Evolutionary conservation across 2,888 invertebrate species (phyloP).

Genomic region (Drosophila suboccidentalis): DNA sequence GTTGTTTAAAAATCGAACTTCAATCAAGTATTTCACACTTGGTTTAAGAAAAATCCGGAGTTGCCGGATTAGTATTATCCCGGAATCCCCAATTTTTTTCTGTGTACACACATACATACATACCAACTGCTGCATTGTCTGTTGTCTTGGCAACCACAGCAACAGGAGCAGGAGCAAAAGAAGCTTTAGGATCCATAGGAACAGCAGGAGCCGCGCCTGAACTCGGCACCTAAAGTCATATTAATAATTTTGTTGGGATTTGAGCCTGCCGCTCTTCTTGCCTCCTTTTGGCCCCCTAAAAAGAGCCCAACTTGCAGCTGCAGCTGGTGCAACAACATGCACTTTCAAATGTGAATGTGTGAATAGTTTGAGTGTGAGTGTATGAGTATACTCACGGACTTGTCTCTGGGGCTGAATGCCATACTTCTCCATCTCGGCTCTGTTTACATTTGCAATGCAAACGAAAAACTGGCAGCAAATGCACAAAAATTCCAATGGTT

Average conservation of each 20-base stretch:
- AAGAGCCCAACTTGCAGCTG: slow-evolving; percentile 59
- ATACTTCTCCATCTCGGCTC: slow-evolving; percentile 21
- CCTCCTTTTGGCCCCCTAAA: neutral
- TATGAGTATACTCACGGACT: slow-evolving; percentile 1
- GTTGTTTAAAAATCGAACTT: too few relatives aligned
- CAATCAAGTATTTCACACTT: too few relatives aligned
- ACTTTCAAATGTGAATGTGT: slow-evolving; percentile 20
- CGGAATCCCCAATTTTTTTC: too few relatives aligned
- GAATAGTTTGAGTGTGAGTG: slow-evolving; percentile 5
- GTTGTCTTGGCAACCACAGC: slow-evolving; percentile 65
- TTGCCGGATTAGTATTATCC: too few relatives aligned
- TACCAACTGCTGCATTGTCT: slow-evolving; percentile 48
- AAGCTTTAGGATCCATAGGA: slow-evolving; percentile 6
- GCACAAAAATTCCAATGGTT: slow-evolving; percentile 36
- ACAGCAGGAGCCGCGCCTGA: slow-evolving; percentile 38
- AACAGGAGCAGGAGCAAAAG: neutral
- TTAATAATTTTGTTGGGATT: slow-evolving; percentile 76
- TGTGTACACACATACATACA: slow-evolving; percentile 21
- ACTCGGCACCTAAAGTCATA: slow-evolving; percentile 72
- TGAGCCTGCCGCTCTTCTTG: slow-evolving; percentile 41
- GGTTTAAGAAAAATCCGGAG: too few relatives aligned
- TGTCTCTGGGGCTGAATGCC: slow-evolving; percentile 24
- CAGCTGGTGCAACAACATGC: slow-evolving; percentile 27
- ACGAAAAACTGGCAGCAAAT: slow-evolving; percentile 49
- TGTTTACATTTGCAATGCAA: slow-evolving; percentile 67